phyloP scores from a whole-genome alignment of 2,888 invertebrate species.

The Andrena flavipes region DNA sequence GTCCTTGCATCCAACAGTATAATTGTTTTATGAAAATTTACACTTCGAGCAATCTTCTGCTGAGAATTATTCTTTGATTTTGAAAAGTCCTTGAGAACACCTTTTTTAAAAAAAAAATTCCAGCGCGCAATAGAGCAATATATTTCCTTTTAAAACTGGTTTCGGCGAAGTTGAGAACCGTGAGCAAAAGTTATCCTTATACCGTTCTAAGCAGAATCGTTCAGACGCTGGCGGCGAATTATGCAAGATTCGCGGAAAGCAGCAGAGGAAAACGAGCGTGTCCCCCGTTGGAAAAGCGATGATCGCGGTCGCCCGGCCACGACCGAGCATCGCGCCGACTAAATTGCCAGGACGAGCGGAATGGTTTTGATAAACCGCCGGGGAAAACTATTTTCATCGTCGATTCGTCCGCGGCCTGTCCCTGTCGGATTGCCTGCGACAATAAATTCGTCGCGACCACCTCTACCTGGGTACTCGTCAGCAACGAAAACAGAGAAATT shows the following conservation, averaged over 20 bases:
- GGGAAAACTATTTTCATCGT: background rate
- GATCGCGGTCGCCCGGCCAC: constrained; percentile 20
- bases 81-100: too few relatives aligned
- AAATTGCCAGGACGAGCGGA: constrained; percentile 73
- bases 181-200: background rate
- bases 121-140: too few relatives aligned
- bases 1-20: too few relatives aligned
- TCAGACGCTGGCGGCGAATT: background rate
- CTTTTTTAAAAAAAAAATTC: too few relatives aligned
- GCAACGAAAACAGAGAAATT: too few relatives aligned
- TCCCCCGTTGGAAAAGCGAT: constrained; percentile 7
- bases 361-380: constrained; percentile 75
- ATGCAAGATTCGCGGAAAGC: constrained; percentile 17
- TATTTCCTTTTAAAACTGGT: too few relatives aligned
- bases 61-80: too few relatives aligned
- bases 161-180: background rate
- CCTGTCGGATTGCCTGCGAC: background rate
- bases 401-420: background rate
- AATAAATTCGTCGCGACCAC: background rate
- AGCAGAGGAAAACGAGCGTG: background rate
- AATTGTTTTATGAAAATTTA: too few relatives aligned
- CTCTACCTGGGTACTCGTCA: background rate
- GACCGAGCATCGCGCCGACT: constrained; percentile 68
- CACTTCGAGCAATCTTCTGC: too few relatives aligned
- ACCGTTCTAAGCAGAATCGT: constrained; percentile 7